Evolutionary conservation across 2,888 invertebrate genomes (phyloP).

Genomic region (Fabriciana adippe): DNA sequence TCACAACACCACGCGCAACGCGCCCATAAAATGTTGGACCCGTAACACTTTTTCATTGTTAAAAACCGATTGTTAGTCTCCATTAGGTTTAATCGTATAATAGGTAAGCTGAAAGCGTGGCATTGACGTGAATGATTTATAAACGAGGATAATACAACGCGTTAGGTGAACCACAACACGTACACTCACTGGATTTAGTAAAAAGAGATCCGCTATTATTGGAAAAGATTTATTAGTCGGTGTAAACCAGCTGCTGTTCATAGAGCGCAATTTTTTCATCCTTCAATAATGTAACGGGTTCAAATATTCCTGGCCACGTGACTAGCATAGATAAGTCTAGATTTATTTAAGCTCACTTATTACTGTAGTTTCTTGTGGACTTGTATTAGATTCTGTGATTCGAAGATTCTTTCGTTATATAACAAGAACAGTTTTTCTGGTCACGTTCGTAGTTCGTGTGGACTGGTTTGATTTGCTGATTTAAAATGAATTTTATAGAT

Average conservation of each 20-base stretch:
- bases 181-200: constrained; percentile 63
- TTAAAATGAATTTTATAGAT: too few species aligned
- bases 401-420: too few species aligned
- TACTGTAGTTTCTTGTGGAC: too few species aligned
- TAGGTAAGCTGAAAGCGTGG: constrained; percentile 49
- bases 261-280: constrained; percentile 49
- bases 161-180: constrained; percentile 71
- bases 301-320: constrained; percentile 52
- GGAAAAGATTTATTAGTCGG: constrained; percentile 57
- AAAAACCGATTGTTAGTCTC: constrained; percentile 41
- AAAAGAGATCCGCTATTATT: constrained; percentile 66
- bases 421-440: too few species aligned
- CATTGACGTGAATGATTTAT: constrained; percentile 75
- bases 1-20: constrained; percentile 13
- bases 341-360: neutral
- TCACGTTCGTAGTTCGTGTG: too few species aligned
- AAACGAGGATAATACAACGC: constrained; percentile 64
- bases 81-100: constrained; percentile 46
- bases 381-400: too few species aligned
- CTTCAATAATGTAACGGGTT: constrained; percentile 49
- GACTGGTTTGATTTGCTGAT: too few species aligned
- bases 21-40: constrained; percentile 5
- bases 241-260: constrained; percentile 46
- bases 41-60: constrained; percentile 33
- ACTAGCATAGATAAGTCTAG: constrained; percentile 37